These are phyloP conservation scores for Xiphorhynchus elegans DNA, from an alignment of 2,113 vertebrate genomes.

Conservation along the genomic window DNA sequence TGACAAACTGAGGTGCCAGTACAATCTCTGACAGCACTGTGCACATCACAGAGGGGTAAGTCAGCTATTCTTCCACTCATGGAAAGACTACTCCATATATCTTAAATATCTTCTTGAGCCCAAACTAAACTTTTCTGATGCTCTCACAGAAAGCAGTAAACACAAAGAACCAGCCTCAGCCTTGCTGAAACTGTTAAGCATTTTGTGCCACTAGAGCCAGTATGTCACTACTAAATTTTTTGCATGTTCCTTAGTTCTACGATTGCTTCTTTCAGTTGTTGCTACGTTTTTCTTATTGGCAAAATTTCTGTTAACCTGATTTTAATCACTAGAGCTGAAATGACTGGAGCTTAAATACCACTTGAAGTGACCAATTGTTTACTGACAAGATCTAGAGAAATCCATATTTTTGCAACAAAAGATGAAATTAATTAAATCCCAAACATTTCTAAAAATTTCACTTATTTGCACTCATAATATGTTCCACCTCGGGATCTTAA, in stretches of 20 bases:
- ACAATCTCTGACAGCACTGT: not conserved
- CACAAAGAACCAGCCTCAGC: not conserved
- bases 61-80: not conserved
- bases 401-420: not conserved
- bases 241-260: not conserved
- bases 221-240: not conserved
- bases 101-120: not conserved
- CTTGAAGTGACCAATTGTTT: not conserved
- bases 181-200: not conserved
- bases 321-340: not conserved
- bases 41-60: not conserved
- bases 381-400: not conserved
- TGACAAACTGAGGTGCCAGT: not conserved
- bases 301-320: not conserved
- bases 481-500: not conserved
- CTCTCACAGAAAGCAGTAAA: not conserved
- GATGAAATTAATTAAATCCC: not conserved
- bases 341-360: not conserved
- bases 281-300: not conserved
- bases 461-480: not conserved
- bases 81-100: not conserved
- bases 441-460: not conserved
- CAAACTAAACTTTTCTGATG: not conserved
- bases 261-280: not conserved
- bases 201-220: not conserved